A percentile compares a stretch with the other conserved stretches of the same genome.
Conservation (phyloP, 1,140 invertebrate species). For the Diorhabda elongata region DNA sequence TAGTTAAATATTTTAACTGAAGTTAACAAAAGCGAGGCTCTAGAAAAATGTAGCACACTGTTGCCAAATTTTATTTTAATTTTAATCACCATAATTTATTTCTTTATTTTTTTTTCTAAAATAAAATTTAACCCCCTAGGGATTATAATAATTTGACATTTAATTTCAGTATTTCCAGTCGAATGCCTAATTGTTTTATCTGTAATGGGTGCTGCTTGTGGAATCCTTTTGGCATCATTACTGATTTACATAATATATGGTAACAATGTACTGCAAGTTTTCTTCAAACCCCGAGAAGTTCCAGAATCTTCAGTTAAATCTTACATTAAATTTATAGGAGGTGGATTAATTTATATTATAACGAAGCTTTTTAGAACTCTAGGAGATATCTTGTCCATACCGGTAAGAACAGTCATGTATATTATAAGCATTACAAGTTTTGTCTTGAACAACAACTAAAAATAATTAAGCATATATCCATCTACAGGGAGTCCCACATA, state of each 20-base stretch:
- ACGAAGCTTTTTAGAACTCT: slow-evolving; percentile 23
- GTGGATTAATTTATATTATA: slow-evolving; percentile 21
- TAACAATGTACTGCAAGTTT: slow-evolving; percentile 21
- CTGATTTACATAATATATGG: slow-evolving; percentile 28
- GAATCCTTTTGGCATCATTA: slow-evolving; percentile 22
- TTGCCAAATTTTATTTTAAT: no score
- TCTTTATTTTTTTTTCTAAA: no score
- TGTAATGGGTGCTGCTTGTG: slow-evolving; percentile 20
- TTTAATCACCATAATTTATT: no score
- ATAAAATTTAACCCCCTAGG: no score
- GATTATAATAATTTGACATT: no score
- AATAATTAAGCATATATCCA: no score
- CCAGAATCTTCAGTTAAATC: slow-evolving; percentile 21
- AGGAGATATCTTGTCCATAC: slow-evolving; percentile 26
- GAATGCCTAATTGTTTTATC: neutral
- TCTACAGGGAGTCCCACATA: no score
- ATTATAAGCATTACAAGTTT: neutral
- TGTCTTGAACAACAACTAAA: no score
- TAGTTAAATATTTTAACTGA: no score
- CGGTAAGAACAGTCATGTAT: slow-evolving; percentile 21
- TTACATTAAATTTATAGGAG: slow-evolving; percentile 21
- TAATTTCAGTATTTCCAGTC: neutral
- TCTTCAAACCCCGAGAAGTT: slow-evolving; percentile 22
- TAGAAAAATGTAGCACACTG: no score
- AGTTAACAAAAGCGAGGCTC: no score